phyloP scores from a whole-genome alignment of 2,113 vertebrate genomes.

The Nothoprocta perdicaria region DNA sequence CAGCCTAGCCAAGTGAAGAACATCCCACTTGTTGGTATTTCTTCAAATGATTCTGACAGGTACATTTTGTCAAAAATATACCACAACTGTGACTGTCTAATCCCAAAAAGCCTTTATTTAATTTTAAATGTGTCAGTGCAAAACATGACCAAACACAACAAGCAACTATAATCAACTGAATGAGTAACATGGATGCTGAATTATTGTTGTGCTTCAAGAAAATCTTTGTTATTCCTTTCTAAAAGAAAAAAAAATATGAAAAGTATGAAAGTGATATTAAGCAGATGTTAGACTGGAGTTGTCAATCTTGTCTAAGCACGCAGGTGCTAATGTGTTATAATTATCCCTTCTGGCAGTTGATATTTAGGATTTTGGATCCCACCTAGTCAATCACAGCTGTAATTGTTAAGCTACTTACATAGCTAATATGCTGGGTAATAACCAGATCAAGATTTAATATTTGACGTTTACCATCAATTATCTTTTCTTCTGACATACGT shows the following conservation, averaged over 20 bases:
- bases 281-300: conserved; percentile 83
- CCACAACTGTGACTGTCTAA: conserved; percentile 44
- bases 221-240: conserved; percentile 75
- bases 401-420: conserved; percentile 87
- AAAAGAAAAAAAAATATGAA: conserved; percentile 65
- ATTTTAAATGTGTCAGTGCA: conserved; percentile 63
- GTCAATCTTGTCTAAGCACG: conserved; percentile 84
- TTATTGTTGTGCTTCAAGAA: conserved; percentile 76
- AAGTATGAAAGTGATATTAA: conserved; percentile 81
- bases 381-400: conserved; percentile 87
- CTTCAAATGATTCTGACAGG: conserved; percentile 39
- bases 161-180: conserved; percentile 46
- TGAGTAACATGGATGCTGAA: conserved; percentile 69
- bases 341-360: conserved; percentile 85
- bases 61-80: conserved; percentile 53
- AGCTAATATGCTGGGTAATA: conserved; percentile 83
- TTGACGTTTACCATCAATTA: conserved; percentile 84
- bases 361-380: conserved; percentile 85
- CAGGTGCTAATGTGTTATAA: conserved; percentile 88
- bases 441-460: conserved; percentile 85
- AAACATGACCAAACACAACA: conserved; percentile 70
- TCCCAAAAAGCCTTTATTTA: conserved; percentile 57
- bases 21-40: conserved; percentile 35
- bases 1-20: not conserved
- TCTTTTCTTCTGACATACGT: conserved; percentile 74